Conservation (phyloP, 2,113 vertebrate genomes). For the Phalacrocorax aristotelis region DNA sequence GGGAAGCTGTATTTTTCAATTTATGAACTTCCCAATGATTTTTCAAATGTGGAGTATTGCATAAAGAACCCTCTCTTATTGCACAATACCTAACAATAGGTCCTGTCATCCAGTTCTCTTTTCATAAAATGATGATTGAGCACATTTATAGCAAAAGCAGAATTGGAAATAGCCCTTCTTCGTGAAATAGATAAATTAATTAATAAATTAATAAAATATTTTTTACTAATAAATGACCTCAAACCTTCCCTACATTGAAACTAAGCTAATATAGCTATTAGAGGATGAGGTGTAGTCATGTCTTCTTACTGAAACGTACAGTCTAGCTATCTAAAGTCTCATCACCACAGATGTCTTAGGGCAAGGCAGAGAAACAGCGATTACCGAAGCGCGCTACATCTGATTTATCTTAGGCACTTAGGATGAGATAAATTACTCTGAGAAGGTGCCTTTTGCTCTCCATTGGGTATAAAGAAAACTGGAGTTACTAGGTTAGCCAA, state of each 20-base stretch:
- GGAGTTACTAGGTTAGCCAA: neutral
- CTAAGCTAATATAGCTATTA: neutral
- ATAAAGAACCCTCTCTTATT: neutral
- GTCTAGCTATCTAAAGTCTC: neutral
- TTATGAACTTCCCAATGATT: neutral
- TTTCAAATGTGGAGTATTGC: neutral
- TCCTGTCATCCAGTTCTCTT: neutral
- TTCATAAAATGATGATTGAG: neutral
- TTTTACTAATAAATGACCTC: neutral
- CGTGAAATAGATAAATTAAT: neutral
- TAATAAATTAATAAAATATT: neutral
- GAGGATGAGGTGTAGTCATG: neutral
- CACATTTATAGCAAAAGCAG: neutral
- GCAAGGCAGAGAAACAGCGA: neutral
- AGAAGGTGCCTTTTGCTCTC: neutral
- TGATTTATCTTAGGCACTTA: neutral
- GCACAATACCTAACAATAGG: neutral
- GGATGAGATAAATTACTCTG: neutral
- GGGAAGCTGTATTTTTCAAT: neutral
- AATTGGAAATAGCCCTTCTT: neutral
- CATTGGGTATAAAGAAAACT: neutral
- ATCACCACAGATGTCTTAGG: neutral
- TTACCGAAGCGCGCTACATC: neutral
- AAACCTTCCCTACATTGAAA: neutral
- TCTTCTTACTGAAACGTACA: neutral